Base-by-base conservation (phyloP, 2,113 vertebrate species). In the Acrocephalus kingi region DNA sequence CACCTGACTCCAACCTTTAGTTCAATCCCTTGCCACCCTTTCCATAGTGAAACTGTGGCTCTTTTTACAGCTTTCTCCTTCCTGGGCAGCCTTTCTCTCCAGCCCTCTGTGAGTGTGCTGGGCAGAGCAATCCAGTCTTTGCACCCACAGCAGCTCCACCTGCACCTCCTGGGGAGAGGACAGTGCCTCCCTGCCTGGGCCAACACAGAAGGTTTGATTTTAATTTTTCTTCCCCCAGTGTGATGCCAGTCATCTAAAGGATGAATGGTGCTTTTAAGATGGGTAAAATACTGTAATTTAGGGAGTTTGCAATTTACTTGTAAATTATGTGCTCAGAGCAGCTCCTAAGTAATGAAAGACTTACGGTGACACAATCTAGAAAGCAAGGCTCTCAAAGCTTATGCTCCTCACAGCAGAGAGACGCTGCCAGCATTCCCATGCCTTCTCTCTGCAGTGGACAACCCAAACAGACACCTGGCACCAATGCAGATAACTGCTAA, bases 1-100 rank as follows among this genome's bases (percentile, higher is more conserved):
- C n/a, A 30, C 31, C 41, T 69, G 49, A 81, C 15, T 31, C 15
- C 22, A 49, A 5, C 27, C 4, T 58, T 49, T 14, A 56, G 27
- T n/a, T 75, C 77, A 75, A 3, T 4, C 1, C 0, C 23, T n/a
- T 24, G 15, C 3, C 18, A 58, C 10, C 12, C 39, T 28, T 33
- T 55, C 18, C 28, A 27, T 0, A 15, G 11, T 17, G 64, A 78
- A 78, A 30, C 15, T 18, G 18, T 37, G 39, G 33, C 45, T 61
- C 14, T 14, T 91, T 71, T 56, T 19, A 56, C 37, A 84, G 39
- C 11, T 75, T 56, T 33, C 16, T n/a, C 33, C 30, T 63, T 63
- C 45, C 52, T 1, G 0, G 23, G 14, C 16, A 45, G 18, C 48
- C 35, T 84, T 92, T 41, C 62, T 75, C 58, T 63, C 31, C 49